Percentiles rank a stretch among this genome's conserved stretches.
Evolutionary conservation across 2,797 vertebrate genomes (phyloP).

Genomic region (Mus caroli): DNA sequence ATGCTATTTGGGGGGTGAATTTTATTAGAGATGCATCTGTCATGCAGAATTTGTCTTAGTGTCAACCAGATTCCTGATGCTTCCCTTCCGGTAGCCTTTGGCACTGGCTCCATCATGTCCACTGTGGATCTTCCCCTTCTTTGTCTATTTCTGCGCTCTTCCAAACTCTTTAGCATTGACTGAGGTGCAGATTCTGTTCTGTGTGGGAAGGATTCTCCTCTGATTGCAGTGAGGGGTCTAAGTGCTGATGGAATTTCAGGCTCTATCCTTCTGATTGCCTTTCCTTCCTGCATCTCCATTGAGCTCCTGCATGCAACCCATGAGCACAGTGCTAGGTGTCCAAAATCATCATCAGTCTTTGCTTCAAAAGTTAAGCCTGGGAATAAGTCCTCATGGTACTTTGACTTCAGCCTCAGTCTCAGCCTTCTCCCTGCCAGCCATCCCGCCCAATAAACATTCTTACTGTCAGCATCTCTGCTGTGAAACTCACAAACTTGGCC

Average conservation of each 20-base stretch:
- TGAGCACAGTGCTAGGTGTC: background rate
- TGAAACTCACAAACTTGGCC: background rate
- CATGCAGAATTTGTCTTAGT: background rate
- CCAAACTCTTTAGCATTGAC: background rate
- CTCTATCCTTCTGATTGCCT: background rate
- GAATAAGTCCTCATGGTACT: background rate
- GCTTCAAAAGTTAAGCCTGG: background rate
- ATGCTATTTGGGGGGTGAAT: background rate
- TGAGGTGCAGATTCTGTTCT: background rate
- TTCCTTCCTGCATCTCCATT: background rate
- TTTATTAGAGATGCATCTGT: background rate
- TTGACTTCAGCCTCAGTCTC: background rate
- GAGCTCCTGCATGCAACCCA: rapidly evolving
- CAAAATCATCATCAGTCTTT: background rate
- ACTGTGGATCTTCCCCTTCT: background rate
- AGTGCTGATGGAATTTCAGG: background rate
- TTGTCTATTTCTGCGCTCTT: background rate
- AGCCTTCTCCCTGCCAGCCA: background rate
- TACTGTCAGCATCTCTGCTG: background rate
- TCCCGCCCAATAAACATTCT: background rate
- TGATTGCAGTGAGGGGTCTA: background rate
- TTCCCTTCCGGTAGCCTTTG: background rate
- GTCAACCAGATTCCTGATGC: background rate
- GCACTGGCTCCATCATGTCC: rapidly evolving
- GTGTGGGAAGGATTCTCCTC: background rate